Evolutionary conservation across 30 jellyfish, hydroid and myxozoan species (phyloP).

Genomic region (Aurelia aurita complex sp. Pacific): DNA sequence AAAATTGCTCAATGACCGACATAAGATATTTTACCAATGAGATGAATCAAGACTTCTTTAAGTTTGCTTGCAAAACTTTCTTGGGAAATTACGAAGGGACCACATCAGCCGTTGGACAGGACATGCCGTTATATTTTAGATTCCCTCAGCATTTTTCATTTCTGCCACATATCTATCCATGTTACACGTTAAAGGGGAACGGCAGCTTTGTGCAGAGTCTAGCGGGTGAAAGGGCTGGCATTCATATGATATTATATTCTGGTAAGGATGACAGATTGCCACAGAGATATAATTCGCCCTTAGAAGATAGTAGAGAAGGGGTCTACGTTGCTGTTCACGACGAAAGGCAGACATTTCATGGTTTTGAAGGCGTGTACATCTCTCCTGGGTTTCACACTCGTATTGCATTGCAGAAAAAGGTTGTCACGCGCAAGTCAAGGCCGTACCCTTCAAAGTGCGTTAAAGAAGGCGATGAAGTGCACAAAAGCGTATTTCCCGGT

Average conservation of each 20-base stretch:
- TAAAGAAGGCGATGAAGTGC: not conserved
- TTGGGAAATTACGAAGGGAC: not conserved
- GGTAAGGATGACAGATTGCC: not conserved
- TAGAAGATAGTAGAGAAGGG: slow-evolving; percentile 14
- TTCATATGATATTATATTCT: slow-evolving; percentile 11
- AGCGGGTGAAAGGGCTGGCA: slow-evolving; percentile 5
- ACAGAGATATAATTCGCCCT: not conserved
- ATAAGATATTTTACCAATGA: slow-evolving; percentile 9
- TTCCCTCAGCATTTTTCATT: slow-evolving; percentile 29
- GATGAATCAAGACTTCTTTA: not conserved
- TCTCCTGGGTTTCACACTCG: slow-evolving; percentile 45
- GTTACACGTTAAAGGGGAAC: slow-evolving; percentile 25
- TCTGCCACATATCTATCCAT: slow-evolving; percentile 28
- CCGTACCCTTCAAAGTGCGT: slow-evolving; percentile 36
- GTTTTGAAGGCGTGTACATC: not conserved
- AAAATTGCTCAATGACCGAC: slow-evolving; percentile 20
- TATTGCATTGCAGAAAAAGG: slow-evolving; percentile 4
- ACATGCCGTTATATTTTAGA: not conserved
- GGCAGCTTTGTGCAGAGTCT: not conserved
- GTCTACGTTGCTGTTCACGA: slow-evolving; percentile 18
- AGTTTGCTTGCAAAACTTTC: slow-evolving; percentile 1
- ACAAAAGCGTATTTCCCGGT: slow-evolving; percentile 15
- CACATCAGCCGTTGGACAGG: not conserved
- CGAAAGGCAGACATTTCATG: slow-evolving; percentile 5
- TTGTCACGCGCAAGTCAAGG: slow-evolving; percentile 6